Percentiles rank a stretch among this genome's conserved stretches.
These are phyloP conservation scores for Polyodon spathula DNA, from an alignment of 2,113 vertebrate genomes.

Conservation along the genomic window DNA sequence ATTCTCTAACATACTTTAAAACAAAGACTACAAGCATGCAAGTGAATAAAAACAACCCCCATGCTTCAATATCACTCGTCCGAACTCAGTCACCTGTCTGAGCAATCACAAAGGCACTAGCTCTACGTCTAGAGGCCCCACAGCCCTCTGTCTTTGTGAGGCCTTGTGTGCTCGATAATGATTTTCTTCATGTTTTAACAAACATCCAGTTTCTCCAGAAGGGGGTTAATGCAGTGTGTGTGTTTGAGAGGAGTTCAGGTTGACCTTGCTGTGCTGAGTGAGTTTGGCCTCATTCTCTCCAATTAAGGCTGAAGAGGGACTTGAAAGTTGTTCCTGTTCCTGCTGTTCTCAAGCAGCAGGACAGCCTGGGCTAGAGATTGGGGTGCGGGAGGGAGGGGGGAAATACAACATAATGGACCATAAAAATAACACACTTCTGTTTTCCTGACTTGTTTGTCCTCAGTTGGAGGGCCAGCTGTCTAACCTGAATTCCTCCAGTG, in stretches of 20 bases:
- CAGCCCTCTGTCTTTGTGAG: too few species aligned
- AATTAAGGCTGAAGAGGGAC: slow-evolving; percentile 14
- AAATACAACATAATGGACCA: not conserved
- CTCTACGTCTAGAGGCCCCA: too few species aligned
- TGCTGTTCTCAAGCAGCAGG: slow-evolving; percentile 12
- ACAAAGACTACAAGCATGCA: too few species aligned
- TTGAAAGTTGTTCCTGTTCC: slow-evolving; percentile 2
- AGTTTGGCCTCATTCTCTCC: slow-evolving; percentile 10
- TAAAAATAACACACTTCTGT: not conserved
- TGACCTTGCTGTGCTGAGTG: not conserved
- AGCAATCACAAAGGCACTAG: too few species aligned
- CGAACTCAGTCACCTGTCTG: too few species aligned
- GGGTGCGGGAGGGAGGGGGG: slow-evolving; percentile 5
- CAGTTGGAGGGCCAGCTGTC: not conserved
- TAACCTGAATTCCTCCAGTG: slow-evolving; percentile 3
- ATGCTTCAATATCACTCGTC: too few species aligned
- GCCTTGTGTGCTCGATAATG: too few species aligned
- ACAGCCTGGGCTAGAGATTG: slow-evolving; percentile 43
- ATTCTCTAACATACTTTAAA: too few species aligned
- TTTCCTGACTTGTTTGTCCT: not conserved
- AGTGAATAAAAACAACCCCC: too few species aligned
- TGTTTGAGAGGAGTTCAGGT: not conserved
- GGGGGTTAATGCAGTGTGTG: too few species aligned
- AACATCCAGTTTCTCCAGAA: too few species aligned
- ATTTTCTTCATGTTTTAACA: too few species aligned